phyloP scores from a whole-genome alignment of 2,797 vertebrate genomes.

The Paramormyrops hopkinsi region DNA sequence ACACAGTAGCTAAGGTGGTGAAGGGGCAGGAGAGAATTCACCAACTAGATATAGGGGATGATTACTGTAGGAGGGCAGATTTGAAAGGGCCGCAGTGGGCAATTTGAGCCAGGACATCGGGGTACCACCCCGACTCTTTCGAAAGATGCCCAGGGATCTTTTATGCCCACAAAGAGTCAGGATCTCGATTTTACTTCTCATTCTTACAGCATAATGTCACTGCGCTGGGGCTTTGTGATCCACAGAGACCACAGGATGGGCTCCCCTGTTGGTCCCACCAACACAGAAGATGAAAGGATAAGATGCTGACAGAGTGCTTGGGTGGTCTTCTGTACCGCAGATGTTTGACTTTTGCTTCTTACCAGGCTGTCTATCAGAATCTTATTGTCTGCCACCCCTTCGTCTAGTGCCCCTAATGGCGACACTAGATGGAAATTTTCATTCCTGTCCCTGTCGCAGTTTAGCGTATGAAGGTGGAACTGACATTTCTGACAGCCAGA shows the following conservation, averaged over 20 bases:
- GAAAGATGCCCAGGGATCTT: not conserved
- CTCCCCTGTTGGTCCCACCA: not conserved
- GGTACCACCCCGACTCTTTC: not conserved
- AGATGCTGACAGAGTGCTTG: not conserved
- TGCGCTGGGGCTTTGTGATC: not conserved
- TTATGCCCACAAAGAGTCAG: not conserved
- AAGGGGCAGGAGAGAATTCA: not conserved
- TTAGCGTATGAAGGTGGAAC: not conserved
- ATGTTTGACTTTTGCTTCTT: not conserved
- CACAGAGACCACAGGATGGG: not conserved
- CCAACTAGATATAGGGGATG: not conserved
- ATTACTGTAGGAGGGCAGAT: not conserved
- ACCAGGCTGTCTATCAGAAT: not conserved
- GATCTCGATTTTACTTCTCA: not conserved
- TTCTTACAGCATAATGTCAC: not conserved
- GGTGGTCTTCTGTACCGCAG: not conserved
- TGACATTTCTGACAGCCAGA: not conserved
- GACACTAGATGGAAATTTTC: not conserved
- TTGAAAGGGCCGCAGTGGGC: not conserved
- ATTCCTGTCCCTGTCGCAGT: not conserved
- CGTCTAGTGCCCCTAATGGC: not conserved
- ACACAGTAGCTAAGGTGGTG: not conserved
- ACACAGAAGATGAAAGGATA: not conserved
- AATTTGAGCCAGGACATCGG: not conserved
- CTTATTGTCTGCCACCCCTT: not conserved